These are phyloP conservation scores for Paelopatides confundens DNA, from an alignment of 53 echinoderm and acorn worm genomes.

Conservation along the genomic window DNA sequence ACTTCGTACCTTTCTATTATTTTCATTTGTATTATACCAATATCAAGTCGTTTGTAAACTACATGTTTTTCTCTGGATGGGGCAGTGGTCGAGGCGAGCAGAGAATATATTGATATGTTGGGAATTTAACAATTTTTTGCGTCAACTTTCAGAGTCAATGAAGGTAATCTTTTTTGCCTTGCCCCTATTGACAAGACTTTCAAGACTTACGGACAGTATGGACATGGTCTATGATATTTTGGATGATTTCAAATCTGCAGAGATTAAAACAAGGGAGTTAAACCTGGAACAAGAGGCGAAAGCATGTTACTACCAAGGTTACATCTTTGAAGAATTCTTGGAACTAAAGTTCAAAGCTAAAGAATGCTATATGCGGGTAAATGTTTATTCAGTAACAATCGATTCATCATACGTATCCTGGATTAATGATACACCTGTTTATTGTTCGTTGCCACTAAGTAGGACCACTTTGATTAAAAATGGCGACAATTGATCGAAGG, in stretches of 20 bases:
- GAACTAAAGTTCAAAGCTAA: background rate
- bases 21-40: too few relatives aligned
- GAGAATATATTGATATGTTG: background rate
- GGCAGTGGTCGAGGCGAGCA: too few relatives aligned
- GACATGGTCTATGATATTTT: conserved; percentile 6
- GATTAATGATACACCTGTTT: too few relatives aligned
- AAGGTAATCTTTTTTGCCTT: background rate
- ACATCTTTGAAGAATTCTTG: conserved; percentile 2
- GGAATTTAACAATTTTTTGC: background rate
- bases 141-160: conserved; percentile 1
- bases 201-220: background rate
- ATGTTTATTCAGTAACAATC: background rate
- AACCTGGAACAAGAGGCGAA: background rate
- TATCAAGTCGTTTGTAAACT: too few relatives aligned
- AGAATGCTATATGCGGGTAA: background rate
- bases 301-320: conserved; percentile 10
- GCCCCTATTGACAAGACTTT: background rate
- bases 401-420: too few relatives aligned
- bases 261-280: background rate
- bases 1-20: too few relatives aligned
- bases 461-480: too few relatives aligned
- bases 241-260: background rate
- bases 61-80: too few relatives aligned
- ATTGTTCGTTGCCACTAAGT: too few relatives aligned
- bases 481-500: too few relatives aligned